Evolutionary conservation across 2,113 vertebrate genomes (phyloP).

Genomic region (Pelmatolapia mariae): DNA sequence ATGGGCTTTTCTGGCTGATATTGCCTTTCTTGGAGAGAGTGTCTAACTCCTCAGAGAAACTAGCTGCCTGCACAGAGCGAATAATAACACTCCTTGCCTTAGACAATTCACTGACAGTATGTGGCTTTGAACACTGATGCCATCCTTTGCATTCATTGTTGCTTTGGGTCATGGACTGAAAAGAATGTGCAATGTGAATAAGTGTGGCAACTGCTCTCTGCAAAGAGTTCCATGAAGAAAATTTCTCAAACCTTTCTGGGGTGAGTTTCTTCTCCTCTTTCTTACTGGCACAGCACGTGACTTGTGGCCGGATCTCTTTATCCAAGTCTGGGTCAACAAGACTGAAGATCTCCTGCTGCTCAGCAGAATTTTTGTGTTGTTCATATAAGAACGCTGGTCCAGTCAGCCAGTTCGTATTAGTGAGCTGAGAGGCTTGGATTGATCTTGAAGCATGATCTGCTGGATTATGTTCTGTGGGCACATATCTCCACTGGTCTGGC

Average conservation of each 20-base stretch:
- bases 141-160: background rate
- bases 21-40: background rate
- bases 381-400: background rate
- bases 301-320: background rate
- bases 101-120: background rate
- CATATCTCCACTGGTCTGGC: background rate
- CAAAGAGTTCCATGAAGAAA: background rate
- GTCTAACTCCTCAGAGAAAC: background rate
- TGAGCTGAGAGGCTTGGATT: background rate
- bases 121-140: background rate
- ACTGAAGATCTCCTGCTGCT: background rate
- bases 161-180: background rate
- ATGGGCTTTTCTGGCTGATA: background rate
- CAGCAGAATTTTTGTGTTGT: background rate
- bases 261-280: background rate
- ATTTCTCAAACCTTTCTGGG: background rate
- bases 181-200: background rate
- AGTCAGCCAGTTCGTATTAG: background rate
- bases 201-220: background rate
- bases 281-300: rapidly evolving
- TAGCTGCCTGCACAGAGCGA: background rate
- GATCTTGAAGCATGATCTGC: background rate
- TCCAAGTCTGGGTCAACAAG: background rate
- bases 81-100: background rate
- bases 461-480: background rate